These are phyloP conservation scores for honey bee (Apis mellifera) DNA, from an alignment of 1,140 invertebrate genomes.

Conservation along the genomic window DNA sequence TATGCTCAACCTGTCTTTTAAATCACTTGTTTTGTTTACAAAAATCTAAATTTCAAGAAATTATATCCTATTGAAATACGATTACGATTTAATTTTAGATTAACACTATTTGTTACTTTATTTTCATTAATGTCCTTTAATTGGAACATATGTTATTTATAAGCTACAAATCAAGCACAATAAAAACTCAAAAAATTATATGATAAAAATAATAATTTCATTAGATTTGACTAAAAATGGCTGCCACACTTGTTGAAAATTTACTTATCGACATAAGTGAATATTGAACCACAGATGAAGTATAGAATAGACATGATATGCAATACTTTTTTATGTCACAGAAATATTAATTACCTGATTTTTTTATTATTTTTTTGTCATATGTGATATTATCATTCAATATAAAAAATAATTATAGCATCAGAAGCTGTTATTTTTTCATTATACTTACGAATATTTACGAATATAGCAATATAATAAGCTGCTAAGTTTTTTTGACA, in stretches of 20 bases:
- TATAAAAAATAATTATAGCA: too few relatives aligned
- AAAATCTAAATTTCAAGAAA: background rate
- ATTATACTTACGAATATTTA: too few relatives aligned
- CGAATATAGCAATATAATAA: too few relatives aligned
- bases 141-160: background rate
- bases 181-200: background rate
- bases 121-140: background rate
- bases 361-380: too few relatives aligned
- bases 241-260: background rate
- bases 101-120: background rate
- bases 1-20: background rate
- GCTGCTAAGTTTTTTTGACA: too few relatives aligned
- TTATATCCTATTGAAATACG: background rate
- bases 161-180: background rate
- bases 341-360: too few relatives aligned
- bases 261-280: background rate
- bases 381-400: too few relatives aligned
- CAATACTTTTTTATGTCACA: too few relatives aligned
- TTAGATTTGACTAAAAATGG: conserved; percentile 24
- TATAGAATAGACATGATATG: too few relatives aligned
- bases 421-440: too few relatives aligned
- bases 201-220: conserved; percentile 1
- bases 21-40: conserved; percentile 22
- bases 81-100: background rate
- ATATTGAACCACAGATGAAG: too few relatives aligned